phyloP scores from a whole-genome alignment of 2,797 vertebrate genomes.

The Malacoctenus gilli region DNA sequence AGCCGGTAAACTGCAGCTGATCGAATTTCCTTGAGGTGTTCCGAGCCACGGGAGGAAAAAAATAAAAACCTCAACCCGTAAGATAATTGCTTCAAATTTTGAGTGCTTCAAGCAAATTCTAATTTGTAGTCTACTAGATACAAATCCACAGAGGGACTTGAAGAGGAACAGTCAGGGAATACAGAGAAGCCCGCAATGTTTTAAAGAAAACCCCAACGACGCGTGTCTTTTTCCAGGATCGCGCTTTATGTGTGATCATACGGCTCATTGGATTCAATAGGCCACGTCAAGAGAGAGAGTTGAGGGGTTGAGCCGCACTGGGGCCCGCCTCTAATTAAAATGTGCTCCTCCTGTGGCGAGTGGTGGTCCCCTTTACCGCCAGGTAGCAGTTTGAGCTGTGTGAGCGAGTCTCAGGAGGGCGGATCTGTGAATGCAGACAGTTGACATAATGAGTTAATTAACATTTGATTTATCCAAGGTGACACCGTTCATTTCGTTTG shows the following conservation, averaged over 20 bases:
- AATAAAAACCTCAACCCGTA: too few species aligned
- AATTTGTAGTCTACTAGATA: too few species aligned
- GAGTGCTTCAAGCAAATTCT: too few species aligned
- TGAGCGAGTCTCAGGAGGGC: background rate
- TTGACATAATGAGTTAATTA: too few species aligned
- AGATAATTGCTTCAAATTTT: too few species aligned
- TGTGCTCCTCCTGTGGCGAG: background rate
- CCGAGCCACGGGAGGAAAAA: too few species aligned
- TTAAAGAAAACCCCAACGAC: background rate
- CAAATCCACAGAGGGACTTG: too few species aligned
- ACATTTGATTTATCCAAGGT: too few species aligned
- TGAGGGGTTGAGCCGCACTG: slow-evolving; percentile 2
- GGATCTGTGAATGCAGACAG: too few species aligned
- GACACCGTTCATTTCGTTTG: too few species aligned
- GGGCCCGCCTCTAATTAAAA: background rate
- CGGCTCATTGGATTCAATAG: slow-evolving; percentile 4
- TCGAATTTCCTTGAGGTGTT: too few species aligned
- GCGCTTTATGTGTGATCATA: slow-evolving; percentile 1
- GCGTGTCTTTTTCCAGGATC: background rate
- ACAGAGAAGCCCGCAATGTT: background rate
- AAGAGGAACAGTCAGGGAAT: background rate
- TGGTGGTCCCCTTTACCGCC: background rate
- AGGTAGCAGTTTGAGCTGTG: slow-evolving; percentile 4
- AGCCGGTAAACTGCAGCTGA: too few species aligned
- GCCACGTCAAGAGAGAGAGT: slow-evolving; percentile 1